Percentiles rank a stretch among this genome's conserved stretches.
These are phyloP conservation scores for Meloidogyne floridensis DNA, from an alignment of 1,140 invertebrate genomes.

Conservation along the genomic window DNA sequence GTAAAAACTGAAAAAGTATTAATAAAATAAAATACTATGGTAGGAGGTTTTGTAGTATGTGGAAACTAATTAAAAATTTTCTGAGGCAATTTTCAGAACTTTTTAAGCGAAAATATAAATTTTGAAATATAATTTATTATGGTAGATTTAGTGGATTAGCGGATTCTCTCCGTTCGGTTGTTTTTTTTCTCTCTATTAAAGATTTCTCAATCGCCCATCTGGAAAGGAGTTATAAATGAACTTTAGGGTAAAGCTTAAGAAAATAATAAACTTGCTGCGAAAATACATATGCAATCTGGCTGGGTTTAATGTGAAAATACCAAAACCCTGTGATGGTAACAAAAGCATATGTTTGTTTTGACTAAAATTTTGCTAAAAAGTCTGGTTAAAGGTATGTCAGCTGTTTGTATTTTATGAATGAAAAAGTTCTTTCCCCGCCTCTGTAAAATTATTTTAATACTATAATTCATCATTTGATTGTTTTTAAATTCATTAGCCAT, in stretches of 20 bases:
- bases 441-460: background rate
- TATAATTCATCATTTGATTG: slow-evolving; percentile 6
- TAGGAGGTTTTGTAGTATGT: too few species aligned
- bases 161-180: too few species aligned
- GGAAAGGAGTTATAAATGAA: too few species aligned
- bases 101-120: too few species aligned
- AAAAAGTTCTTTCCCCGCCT: background rate
- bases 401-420: background rate
- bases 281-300: background rate
- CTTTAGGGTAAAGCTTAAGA: background rate
- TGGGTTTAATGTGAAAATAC: background rate
- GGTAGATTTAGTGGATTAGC: too few species aligned
- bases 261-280: background rate
- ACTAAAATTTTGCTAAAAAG: background rate
- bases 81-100: too few species aligned
- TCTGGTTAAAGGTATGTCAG: slow-evolving; percentile 2
- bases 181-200: background rate
- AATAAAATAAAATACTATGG: background rate
- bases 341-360: background rate
- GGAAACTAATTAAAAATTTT: too few species aligned
- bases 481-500: background rate
- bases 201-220: background rate
- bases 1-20: background rate
- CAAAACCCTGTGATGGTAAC: background rate
- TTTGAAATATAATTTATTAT: too few species aligned